Percentiles rank a stretch among this genome's conserved stretches.
Conservation (phyloP, 2,113 vertebrate species). For the Sinosuthora webbiana region DNA sequence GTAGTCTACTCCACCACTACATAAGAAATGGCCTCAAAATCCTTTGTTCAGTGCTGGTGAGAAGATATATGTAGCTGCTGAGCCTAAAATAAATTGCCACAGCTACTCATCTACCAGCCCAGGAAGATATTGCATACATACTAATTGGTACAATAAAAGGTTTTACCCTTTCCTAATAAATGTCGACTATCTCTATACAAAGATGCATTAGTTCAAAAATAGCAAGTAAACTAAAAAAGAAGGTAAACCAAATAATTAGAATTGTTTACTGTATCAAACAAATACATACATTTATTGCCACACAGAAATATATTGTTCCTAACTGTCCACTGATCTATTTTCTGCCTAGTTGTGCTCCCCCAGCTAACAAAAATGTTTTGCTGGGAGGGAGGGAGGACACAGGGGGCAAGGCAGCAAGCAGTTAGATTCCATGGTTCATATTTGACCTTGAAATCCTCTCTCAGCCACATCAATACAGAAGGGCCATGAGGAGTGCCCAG, state of each 20-base stretch:
- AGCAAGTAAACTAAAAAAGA: not conserved
- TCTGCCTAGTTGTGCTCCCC: not conserved
- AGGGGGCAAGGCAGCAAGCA: not conserved
- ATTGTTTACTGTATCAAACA: not conserved
- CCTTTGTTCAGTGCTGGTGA: not conserved
- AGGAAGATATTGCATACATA: not conserved
- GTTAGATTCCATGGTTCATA: not conserved
- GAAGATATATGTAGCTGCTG: not conserved
- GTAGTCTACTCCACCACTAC: not conserved
- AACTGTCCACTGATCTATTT: not conserved
- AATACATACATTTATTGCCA: not conserved
- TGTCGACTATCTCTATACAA: not conserved
- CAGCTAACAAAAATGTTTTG: not conserved
- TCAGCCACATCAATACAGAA: not conserved
- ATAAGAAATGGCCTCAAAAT: not conserved
- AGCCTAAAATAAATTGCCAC: not conserved
- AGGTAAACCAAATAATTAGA: not conserved
- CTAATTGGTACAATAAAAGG: not conserved
- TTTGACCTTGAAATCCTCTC: not conserved
- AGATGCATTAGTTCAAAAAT: not conserved
- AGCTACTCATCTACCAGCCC: not conserved
- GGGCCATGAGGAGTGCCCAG: not conserved
- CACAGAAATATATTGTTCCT: not conserved
- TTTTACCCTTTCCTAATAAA: not conserved
- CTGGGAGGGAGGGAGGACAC: not conserved